Evolutionary conservation across 1,140 invertebrate genomes (phyloP), one percentile per base, ranked within the genome.

Genomic region (Wasmannia auropunctata): DNA sequence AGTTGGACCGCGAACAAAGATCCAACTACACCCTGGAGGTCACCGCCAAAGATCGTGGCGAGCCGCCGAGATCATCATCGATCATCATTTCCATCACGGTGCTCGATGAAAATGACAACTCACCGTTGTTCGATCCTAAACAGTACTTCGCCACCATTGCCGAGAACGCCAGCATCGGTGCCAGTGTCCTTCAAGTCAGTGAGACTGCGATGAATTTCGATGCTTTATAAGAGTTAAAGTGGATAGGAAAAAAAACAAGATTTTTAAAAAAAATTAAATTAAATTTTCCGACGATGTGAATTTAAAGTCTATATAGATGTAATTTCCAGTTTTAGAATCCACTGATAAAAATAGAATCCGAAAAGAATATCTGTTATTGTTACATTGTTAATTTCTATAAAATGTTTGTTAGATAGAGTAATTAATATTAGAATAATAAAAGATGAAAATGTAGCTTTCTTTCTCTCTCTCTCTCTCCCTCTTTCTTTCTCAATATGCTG

Each of bases 81-180:
- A 96, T 96, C 5, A 96, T 96, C 63, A 95, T 99, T 28, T 95
- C 96, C 10, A 96, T 99, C 7, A 95, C 96, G 69, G 96, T 99
- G 43, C 95, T 98, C 34, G 99, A 99, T 93, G 98, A 98, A 93
- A 99, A 99, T 94, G 99, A 99, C 94, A 99, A 99, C 94, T 97
- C 97, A 85, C 99, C 99, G 0, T 96, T 98, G 7, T 99, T 99
- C 95, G 97, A 98, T 93, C 98, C 98, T 0, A 97, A 97, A 89
- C 97, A 98, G 90, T 99, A 99, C 92, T 98, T 97, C 51, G 97
- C 98, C 1, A 97, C 97, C 0, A 97, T 99, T 10, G 97, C 98
- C 2, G 99, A 99, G 95, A 98, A 99, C 95, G 97, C 98, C n/a
- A 97, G 97, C 87, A 98, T 99, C 83, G 98, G 98, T 1, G 97